Evolutionary conservation across 2,888 invertebrate species (phyloP), one percentile per base, ranked within the genome.

Genomic region (Andrena haemorrhoa): DNA sequence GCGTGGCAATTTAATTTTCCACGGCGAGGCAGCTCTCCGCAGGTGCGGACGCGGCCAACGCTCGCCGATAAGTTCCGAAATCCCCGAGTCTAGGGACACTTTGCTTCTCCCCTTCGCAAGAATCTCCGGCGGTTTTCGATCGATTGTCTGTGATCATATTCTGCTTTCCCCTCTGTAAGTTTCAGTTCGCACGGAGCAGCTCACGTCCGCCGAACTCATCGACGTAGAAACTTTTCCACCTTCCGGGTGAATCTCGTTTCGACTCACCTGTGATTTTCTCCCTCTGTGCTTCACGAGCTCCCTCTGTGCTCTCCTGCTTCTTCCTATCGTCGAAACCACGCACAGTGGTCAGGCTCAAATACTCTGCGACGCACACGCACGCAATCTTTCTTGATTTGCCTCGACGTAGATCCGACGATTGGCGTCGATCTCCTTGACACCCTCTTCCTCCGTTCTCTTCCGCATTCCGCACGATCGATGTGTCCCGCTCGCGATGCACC

Each of bases 1-100:
- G 16, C 74, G 64, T 56, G 69, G 80, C 68, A 64, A 65, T 74
- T 69, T 64, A 29, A 69, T 80, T 80, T 65, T 74, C 69, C 31
- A 33, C 64, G 58, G 35, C 16, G 33, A 49, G 69, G 12, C 56
- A 60, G 20, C 35, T 70, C 35, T 29, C 65, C 56, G 56, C 23
- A 26, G 26, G 23, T 23, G 29, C 51, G 23, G 33, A 47, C 41
- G 41, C 58, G 23, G 33, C 53, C 10, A n/a, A 31, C n/a, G 31
- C 10, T 56, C 56, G 20, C 23, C 56, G 56, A 26, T 20, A 56
- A 56, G 23, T 23, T 56, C 23, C 4, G 56, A 4, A 23, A 56
- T 56, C 26, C 10, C 23, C 10, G 0, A 3, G 53, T 23, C 53
- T 20, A 20, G 56, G 56, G 56, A 10, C 20, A 56, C 0, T 51